Percentiles rank a stretch among this genome's conserved stretches.
phyloP scores from a whole-genome alignment of 2,888 invertebrate genomes.

The Baronia brevicornis region DNA sequence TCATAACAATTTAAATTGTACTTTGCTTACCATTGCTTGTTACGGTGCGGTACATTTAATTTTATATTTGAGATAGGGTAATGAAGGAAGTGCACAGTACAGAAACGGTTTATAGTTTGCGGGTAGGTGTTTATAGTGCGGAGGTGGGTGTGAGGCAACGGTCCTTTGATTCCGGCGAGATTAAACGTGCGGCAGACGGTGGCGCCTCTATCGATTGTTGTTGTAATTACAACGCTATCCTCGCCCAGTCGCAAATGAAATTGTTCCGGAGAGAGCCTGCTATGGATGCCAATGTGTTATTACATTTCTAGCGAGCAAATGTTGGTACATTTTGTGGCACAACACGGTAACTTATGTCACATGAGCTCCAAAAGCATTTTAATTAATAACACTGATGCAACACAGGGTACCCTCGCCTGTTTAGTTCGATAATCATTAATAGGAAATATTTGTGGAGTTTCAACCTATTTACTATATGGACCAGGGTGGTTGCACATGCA shows the following conservation, averaged over 20 bases:
- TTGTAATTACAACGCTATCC: slow-evolving; percentile 74
- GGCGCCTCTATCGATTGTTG: slow-evolving; percentile 76
- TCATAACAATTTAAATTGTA: slow-evolving; percentile 30
- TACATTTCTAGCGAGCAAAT: slow-evolving; percentile 42
- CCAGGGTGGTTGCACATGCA: too few relatives aligned
- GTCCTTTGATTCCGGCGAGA: slow-evolving; percentile 74
- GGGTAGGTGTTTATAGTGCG: slow-evolving; percentile 41
- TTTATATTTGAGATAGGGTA: slow-evolving; percentile 20
- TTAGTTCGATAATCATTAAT: slow-evolving; percentile 15
- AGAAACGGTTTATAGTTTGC: slow-evolving; percentile 27
- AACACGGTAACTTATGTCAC: slow-evolving; percentile 23
- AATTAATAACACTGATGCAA: slow-evolving; percentile 16
- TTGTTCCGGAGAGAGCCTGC: slow-evolving; percentile 72
- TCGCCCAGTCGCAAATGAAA: slow-evolving; percentile 76
- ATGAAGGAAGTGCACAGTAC: too few relatives aligned
- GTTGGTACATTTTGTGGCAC: slow-evolving; percentile 42
- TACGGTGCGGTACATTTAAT: neutral
- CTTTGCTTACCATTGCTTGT: slow-evolving; percentile 32
- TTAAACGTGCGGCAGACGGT: slow-evolving; percentile 76
- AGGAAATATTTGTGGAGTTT: too few relatives aligned
- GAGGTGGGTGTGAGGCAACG: slow-evolving; percentile 65
- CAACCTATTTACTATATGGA: too few relatives aligned
- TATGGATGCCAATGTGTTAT: slow-evolving; percentile 62
- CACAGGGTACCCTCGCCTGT: slow-evolving; percentile 10
- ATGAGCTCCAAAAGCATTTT: slow-evolving; percentile 14